Conservation (phyloP, 1,140 invertebrate genomes). For the Drosophila baimaii region DNA sequence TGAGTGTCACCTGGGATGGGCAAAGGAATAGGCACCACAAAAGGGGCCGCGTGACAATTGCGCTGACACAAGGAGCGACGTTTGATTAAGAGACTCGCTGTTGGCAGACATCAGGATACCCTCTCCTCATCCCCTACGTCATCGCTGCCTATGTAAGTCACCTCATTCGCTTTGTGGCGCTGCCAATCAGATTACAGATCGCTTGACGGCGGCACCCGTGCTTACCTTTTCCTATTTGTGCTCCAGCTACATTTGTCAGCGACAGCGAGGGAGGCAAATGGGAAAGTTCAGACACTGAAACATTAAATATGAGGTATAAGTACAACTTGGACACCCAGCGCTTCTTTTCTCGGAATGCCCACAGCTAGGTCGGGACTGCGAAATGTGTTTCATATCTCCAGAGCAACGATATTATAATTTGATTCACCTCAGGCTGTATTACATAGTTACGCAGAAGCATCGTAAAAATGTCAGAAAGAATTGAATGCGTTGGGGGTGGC, state of each 20-base stretch:
- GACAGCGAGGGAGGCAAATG: conserved; percentile 54
- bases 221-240: conserved; percentile 10
- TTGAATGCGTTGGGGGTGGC: not conserved
- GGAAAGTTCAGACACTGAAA: conserved; percentile 14
- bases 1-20: conserved; percentile 21
- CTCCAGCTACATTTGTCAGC: conserved; percentile 63
- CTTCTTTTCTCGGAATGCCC: conserved; percentile 37
- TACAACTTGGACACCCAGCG: conserved; percentile 48
- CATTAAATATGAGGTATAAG: conserved; percentile 61
- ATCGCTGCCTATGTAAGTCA: not conserved
- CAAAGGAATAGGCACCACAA: conserved; percentile 35
- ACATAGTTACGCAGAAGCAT: conserved; percentile 59
- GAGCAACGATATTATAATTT: conserved; percentile 73
- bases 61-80: conserved; percentile 74
- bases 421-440: conserved; percentile 66
- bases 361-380: conserved; percentile 40
- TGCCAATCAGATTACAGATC: conserved; percentile 77
- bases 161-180: conserved; percentile 55
- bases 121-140: not conserved
- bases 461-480: conserved; percentile 66
- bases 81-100: conserved; percentile 73
- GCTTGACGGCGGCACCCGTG: conserved; percentile 43
- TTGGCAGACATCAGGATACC: conserved; percentile 62
- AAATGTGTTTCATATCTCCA: conserved; percentile 49
- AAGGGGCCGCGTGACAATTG: conserved; percentile 47